Evolutionary conservation across 2,888 invertebrate species (phyloP).

Genomic region (Drosophila nigricruria): DNA sequence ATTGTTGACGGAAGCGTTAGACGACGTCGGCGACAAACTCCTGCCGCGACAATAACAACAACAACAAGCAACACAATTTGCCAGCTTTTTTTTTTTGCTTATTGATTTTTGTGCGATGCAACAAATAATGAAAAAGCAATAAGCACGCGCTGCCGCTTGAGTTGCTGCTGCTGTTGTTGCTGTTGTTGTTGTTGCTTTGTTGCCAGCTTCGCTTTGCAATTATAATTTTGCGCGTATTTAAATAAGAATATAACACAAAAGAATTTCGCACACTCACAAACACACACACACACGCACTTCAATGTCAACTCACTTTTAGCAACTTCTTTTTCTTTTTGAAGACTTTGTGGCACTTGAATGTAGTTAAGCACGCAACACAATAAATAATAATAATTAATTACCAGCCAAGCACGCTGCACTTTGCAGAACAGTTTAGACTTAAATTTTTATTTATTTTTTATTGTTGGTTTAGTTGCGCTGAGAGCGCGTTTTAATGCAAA

Average conservation of each 20-base stretch:
- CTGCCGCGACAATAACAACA: constrained; percentile 43
- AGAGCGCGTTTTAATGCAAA: constrained; percentile 60
- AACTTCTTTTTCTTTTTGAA: constrained; percentile 38
- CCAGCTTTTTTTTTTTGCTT: constrained; percentile 53
- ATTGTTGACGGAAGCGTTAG: constrained; percentile 69
- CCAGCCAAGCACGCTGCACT: constrained; percentile 63
- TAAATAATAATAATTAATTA: constrained; percentile 45
- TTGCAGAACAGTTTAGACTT: constrained; percentile 47
- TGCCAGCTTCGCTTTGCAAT: constrained; percentile 36
- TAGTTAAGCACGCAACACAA: constrained; percentile 45
- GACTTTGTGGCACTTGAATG: constrained; percentile 14
- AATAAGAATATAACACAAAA: constrained; percentile 64
- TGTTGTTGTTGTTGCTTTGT: constrained; percentile 20
- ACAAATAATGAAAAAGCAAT: constrained; percentile 49
- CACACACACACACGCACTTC: constrained; percentile 43
- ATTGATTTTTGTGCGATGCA: constrained; percentile 72
- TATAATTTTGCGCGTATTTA: constrained; percentile 52
- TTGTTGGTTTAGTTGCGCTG: constrained; percentile 52
- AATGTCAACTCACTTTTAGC: constrained; percentile 69
- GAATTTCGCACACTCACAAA: constrained; percentile 65
- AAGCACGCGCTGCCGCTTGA: constrained; percentile 41
- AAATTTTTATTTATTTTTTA: constrained; percentile 12
- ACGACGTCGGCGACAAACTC: constrained; percentile 42
- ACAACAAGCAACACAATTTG: constrained; percentile 46
- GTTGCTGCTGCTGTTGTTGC: neutral